phyloP scores from a whole-genome alignment of 1,140 invertebrate genomes.

The Lucilia cuprina region DNA sequence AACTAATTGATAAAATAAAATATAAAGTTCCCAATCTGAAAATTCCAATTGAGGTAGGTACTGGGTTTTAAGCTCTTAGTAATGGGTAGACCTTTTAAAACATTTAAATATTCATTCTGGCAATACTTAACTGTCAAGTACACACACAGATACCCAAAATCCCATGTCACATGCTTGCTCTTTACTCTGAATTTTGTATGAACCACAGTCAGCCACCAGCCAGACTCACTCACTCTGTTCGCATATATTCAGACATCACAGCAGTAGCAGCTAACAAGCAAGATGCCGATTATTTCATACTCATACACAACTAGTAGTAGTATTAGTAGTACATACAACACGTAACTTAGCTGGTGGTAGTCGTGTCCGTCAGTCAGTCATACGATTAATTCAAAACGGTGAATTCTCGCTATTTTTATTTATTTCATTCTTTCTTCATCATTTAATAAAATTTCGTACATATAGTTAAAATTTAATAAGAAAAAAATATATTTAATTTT shows the following conservation, averaged over 20 bases:
- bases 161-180: neutral
- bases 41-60: no score
- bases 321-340: neutral
- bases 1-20: no score
- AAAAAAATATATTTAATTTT: neutral
- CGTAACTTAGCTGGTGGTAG: neutral
- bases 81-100: neutral
- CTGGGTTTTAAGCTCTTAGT: no score
- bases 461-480: neutral
- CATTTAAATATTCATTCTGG: neutral
- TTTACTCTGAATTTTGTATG: neutral
- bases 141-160: neutral
- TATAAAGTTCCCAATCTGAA: no score
- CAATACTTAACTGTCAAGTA: neutral
- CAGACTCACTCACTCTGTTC: neutral
- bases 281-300: conserved; percentile 28
- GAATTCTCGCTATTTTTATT: conserved; percentile 12
- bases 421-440: neutral
- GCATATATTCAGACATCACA: neutral
- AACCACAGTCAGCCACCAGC: neutral
- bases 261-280: no score
- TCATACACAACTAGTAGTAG: neutral
- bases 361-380: neutral
- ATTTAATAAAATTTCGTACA: neutral
- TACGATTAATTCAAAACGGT: neutral